Conservation (phyloP, 2,888 invertebrate genomes). For the Pandemis corylana region DNA sequence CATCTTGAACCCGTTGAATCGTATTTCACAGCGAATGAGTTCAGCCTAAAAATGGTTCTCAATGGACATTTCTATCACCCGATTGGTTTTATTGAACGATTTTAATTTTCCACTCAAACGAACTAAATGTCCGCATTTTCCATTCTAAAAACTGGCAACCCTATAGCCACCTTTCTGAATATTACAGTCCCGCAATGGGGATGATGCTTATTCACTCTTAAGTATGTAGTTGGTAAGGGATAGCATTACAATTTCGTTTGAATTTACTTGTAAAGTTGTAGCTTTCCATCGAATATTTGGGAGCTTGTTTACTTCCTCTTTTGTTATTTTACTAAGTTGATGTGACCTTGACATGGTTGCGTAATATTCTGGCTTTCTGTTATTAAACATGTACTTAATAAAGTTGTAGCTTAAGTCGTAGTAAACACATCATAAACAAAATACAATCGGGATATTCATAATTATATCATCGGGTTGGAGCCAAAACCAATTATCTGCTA, state of each 20-base stretch:
- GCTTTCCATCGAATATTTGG: not conserved
- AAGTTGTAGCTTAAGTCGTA: not conserved
- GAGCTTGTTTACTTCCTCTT: constrained; percentile 16
- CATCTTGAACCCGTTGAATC: not conserved
- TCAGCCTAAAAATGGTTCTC: constrained; percentile 2
- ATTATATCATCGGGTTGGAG: too few relatives aligned
- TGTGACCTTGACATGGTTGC: constrained; percentile 7
- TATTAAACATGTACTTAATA: not conserved
- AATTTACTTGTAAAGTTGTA: constrained; percentile 4
- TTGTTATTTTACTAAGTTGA: constrained; percentile 12
- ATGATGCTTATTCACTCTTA: not conserved
- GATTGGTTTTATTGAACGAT: constrained; percentile 13
- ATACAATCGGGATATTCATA: not conserved
- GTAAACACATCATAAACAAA: not conserved
- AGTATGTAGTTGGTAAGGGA: not conserved
- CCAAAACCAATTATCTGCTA: too few relatives aligned
- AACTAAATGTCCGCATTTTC: constrained; percentile 9
- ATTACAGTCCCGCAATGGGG: not conserved
- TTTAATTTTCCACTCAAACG: constrained; percentile 17
- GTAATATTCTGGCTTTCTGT: not conserved
- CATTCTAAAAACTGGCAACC: constrained; percentile 9
- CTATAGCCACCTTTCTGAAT: constrained; percentile 2
- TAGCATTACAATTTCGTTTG: not conserved
- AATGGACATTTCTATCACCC: constrained; percentile 7
- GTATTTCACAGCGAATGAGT: constrained; percentile 3